phyloP scores from a whole-genome alignment of 2,797 vertebrate genomes.

The Cossypha polioptera region DNA sequence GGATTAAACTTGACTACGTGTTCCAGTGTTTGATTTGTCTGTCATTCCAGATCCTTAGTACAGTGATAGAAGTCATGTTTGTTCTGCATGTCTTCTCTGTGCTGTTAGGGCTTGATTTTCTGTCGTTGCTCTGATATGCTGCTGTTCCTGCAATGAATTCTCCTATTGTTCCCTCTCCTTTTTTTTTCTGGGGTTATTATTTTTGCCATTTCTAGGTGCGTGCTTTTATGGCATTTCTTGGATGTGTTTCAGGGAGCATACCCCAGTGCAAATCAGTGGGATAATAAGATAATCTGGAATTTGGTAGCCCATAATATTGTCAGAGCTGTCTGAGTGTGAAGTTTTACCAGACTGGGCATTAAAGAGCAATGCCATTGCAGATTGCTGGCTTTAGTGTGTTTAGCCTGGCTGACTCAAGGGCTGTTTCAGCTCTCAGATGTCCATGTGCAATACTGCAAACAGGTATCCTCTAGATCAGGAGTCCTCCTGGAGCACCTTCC shows the following conservation, averaged over 20 bases:
- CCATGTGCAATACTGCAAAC: accelerated
- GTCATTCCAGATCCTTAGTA: background rate
- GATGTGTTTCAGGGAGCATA: background rate
- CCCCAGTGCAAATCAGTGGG: background rate
- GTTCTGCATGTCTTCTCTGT: background rate
- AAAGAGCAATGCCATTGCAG: background rate
- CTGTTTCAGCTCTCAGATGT: background rate
- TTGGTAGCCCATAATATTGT: background rate
- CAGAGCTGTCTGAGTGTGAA: background rate
- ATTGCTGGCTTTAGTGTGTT: background rate
- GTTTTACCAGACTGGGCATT: background rate
- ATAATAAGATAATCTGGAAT: background rate
- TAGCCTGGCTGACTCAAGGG: background rate
- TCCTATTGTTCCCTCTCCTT: background rate
- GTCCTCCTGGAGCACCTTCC: background rate
- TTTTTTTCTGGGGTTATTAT: background rate
- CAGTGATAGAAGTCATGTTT: background rate
- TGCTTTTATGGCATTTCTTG: background rate
- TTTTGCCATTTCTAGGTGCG: background rate
- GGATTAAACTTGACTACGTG: background rate
- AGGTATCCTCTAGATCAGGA: background rate
- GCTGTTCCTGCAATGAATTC: background rate
- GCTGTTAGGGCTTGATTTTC: background rate
- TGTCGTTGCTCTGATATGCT: background rate
- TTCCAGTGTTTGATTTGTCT: background rate